phyloP scores from a whole-genome alignment of 2,113 vertebrate genomes.

The Xiphias gladius region DNA sequence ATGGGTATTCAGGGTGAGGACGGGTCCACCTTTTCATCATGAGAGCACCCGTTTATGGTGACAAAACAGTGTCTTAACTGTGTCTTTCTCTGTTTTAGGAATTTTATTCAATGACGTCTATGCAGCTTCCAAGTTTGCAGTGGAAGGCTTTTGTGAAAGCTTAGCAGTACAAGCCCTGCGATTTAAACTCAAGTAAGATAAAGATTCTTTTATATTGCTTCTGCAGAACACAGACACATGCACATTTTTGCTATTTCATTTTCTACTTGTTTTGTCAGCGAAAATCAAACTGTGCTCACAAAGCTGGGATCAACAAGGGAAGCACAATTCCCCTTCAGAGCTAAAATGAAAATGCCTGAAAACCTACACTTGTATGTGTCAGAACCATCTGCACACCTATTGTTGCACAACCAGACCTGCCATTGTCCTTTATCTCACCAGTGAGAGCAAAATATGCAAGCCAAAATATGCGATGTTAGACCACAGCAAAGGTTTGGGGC shows the following conservation, averaged over 20 bases:
- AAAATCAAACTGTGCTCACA: background rate
- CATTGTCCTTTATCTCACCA: background rate
- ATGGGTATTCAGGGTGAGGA: constrained; percentile 90
- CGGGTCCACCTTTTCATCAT: background rate
- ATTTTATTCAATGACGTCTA: constrained; percentile 93
- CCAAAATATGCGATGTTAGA: background rate
- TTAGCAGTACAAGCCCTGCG: constrained; percentile 89
- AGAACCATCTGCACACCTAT: background rate
- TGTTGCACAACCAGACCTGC: constrained; percentile 10
- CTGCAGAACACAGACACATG: background rate
- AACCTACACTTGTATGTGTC: background rate
- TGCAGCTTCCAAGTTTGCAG: constrained; percentile 91
- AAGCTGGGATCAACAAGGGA: background rate
- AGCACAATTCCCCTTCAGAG: background rate
- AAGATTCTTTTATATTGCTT: background rate
- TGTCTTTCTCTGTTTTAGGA: constrained; percentile 73
- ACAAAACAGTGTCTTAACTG: background rate
- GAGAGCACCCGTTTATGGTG: background rate
- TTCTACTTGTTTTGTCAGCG: background rate
- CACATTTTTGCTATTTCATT: background rate
- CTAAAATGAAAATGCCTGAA: constrained; percentile 6
- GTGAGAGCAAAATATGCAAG: background rate
- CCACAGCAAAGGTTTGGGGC: constrained; percentile 14
- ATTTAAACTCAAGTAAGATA: constrained; percentile 90
- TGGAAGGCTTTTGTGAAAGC: constrained; percentile 93